These are phyloP conservation scores for Mareca strepera DNA, from an alignment of 2,797 vertebrate genomes.

Conservation along the genomic window DNA sequence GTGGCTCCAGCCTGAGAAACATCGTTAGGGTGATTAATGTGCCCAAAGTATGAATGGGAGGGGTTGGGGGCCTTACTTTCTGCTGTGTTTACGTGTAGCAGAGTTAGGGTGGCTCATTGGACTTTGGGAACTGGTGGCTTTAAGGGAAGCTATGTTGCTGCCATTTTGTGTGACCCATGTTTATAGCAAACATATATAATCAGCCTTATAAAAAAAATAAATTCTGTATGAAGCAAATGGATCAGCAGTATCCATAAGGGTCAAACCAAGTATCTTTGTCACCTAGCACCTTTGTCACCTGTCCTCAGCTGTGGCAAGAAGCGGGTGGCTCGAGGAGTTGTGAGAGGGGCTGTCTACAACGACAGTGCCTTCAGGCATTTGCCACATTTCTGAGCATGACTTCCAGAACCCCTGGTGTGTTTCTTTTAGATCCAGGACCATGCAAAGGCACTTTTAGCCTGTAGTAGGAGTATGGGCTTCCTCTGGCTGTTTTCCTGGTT, in stretches of 20 bases:
- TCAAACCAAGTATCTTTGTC: neutral
- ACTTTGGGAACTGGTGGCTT: neutral
- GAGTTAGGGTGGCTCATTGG: neutral
- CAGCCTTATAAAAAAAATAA: neutral
- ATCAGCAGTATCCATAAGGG: accelerated
- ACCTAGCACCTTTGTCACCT: too few species aligned
- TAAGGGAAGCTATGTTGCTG: neutral
- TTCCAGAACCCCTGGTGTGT: neutral
- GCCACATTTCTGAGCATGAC: neutral
- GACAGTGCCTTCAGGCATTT: neutral
- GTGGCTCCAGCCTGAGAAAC: neutral
- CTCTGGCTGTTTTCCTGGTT: neutral
- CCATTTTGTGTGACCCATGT: neutral
- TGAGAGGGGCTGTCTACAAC: accelerated
- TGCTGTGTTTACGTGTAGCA: neutral
- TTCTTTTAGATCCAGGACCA: neutral
- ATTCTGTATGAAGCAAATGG: neutral
- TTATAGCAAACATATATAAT: neutral
- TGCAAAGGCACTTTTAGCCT: neutral
- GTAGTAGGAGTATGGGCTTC: neutral
- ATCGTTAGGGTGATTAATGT: neutral
- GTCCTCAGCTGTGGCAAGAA: neutral
- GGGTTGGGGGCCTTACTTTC: neutral
- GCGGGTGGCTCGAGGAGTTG: accelerated
- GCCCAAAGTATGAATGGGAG: neutral